Percentiles rank a stretch among this genome's conserved stretches.
Conservation (phyloP, 2,888 invertebrate species). For the Dromius quadrimaculatus region DNA sequence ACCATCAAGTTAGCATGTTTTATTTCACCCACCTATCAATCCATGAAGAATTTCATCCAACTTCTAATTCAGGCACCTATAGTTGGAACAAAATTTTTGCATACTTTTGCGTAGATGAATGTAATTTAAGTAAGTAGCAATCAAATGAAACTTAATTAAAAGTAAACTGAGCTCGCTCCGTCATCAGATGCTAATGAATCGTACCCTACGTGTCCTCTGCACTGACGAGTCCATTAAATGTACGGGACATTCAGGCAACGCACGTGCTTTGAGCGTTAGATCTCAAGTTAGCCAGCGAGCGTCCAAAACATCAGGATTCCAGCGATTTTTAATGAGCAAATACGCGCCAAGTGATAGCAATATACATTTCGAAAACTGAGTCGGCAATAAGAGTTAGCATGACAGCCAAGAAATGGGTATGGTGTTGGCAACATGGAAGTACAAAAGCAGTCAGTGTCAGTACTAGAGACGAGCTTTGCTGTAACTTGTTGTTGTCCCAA, state of each 20-base stretch:
- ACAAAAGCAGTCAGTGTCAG: slow-evolving; percentile 5
- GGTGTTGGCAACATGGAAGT: not conserved
- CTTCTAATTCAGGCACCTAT: not conserved
- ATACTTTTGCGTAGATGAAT: no score
- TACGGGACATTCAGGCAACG: slow-evolving; percentile 36
- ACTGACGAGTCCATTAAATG: slow-evolving; percentile 35
- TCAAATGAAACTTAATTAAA: slow-evolving; percentile 42
- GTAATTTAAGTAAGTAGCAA: not conserved
- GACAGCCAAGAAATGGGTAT: not conserved
- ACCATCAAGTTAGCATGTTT: slow-evolving; percentile 29
- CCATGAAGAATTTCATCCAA: slow-evolving; percentile 16
- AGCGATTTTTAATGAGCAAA: slow-evolving; percentile 44
- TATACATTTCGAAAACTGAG: slow-evolving; percentile 40
- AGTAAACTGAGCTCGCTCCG: slow-evolving; percentile 39
- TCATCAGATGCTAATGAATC: slow-evolving; percentile 43
- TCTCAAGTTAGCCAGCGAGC: not conserved
- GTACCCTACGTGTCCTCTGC: slow-evolving; percentile 30
- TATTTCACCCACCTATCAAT: slow-evolving; percentile 31
- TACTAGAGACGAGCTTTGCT: not conserved
- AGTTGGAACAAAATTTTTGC: not conserved
- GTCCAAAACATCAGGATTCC: slow-evolving; percentile 9
- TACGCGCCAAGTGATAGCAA: slow-evolving; percentile 24
- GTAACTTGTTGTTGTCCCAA: slow-evolving; percentile 18
- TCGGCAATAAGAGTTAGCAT: slow-evolving; percentile 22
- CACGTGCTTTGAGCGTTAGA: slow-evolving; percentile 3